These are phyloP conservation scores for Acronicta leporina DNA, from an alignment of 2,888 invertebrate species.

Conservation along the genomic window DNA sequence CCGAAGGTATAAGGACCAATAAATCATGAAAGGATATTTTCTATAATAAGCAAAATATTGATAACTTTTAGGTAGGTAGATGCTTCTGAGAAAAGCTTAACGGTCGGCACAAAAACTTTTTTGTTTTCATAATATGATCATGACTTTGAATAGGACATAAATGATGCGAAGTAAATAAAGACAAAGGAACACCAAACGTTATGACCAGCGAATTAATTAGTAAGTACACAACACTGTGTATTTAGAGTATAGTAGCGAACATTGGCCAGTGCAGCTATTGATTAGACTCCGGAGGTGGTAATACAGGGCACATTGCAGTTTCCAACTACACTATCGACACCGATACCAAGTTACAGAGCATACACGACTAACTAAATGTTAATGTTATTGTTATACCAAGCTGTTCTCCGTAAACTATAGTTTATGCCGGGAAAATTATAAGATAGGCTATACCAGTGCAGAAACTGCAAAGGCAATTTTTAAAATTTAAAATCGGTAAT, in stretches of 20 bases:
- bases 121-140: too few species aligned
- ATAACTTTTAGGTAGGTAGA: too few species aligned
- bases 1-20: too few species aligned
- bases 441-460: too few species aligned
- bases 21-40: too few species aligned
- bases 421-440: conserved; percentile 22
- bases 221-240: conserved; percentile 45
- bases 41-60: too few species aligned
- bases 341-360: conserved; percentile 50
- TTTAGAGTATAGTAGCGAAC: conserved; percentile 50
- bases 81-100: too few species aligned
- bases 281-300: conserved; percentile 53
- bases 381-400: conserved; percentile 44
- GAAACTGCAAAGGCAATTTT: not conserved
- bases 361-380: conserved; percentile 52
- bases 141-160: not conserved
- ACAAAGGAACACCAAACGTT: conserved; percentile 11
- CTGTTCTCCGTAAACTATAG: conserved; percentile 11
- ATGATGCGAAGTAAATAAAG: not conserved
- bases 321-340: conserved; percentile 50
- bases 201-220: conserved; percentile 46
- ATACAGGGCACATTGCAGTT: conserved; percentile 50
- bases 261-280: conserved; percentile 51
- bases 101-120: too few species aligned
- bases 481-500: not conserved